phyloP scores from a whole-genome alignment of 2,797 vertebrate species.

The Falco concolor region DNA sequence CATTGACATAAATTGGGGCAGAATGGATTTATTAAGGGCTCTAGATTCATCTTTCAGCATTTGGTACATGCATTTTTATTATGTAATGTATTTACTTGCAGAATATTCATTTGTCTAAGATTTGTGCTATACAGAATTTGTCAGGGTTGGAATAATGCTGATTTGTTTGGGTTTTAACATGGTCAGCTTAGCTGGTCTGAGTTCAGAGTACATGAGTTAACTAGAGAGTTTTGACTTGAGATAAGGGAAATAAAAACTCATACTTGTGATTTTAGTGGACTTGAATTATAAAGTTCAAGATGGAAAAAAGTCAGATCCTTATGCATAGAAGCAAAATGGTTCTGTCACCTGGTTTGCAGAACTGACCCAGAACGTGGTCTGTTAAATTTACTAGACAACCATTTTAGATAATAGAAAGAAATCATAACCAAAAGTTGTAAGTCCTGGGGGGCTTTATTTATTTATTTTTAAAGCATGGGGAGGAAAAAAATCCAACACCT shows the following conservation, averaged over 20 bases:
- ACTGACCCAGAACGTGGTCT: background rate
- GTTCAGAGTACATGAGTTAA: background rate
- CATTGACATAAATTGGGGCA: conserved; percentile 63
- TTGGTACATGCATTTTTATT: conserved; percentile 50
- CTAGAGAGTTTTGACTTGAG: background rate
- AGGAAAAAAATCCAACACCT: no score
- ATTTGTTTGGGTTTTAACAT: background rate
- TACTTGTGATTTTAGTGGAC: background rate
- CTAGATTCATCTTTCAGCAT: conserved; percentile 49
- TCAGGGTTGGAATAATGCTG: background rate
- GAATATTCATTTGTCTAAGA: conserved; percentile 44
- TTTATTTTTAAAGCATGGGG: no score
- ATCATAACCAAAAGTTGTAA: background rate
- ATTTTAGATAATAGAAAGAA: background rate
- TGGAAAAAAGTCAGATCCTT: background rate
- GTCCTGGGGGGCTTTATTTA: no score
- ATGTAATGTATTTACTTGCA: conserved; percentile 17
- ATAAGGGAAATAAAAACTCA: background rate
- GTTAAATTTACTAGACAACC: background rate
- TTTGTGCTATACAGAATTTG: background rate
- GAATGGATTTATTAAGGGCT: conserved; percentile 53
- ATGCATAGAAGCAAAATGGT: background rate
- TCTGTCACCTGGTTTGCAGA: background rate
- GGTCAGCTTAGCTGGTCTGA: background rate
- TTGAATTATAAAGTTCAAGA: background rate